Base-by-base conservation (phyloP, 2,797 vertebrate species). In the Enteromius trimaculatus region DNA sequence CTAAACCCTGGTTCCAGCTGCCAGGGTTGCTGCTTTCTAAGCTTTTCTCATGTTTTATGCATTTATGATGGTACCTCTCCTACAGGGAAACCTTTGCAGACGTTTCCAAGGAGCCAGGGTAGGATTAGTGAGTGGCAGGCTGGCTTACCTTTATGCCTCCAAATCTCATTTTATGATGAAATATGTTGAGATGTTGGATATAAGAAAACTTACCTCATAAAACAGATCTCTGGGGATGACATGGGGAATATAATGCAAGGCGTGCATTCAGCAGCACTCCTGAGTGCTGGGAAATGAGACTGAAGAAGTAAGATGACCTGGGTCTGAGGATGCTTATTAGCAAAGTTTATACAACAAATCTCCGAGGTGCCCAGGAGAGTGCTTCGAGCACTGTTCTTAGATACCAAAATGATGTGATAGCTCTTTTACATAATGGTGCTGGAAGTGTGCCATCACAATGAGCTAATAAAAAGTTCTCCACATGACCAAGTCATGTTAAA, bases 81-180 rank as follows among this genome's bases (percentile, higher is more conserved):
- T 51, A 85, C 84, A 76, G 85, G 80, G 84, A 66, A 29, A 71
- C 76, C 83, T 16, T 44, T 70, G 79, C 84, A 78, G 81, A 70
- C 72, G 80, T 58, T 75, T 51, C 85, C 71, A 78, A 74, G 51
- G 21, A 58, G 70, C 71, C 82, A 79, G 77, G 64, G 79, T 23
- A 51, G 78, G 85, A 86, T 86, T 84, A 84, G 44, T 16, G 26
- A 70, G 71, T 64, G 69, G 74, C 82, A 49, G 44, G 55, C 77
- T 78, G 84, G 80, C 80, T 84, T 87, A 82, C 81, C 70, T 85
- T 81, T 83, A 34, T 55, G 29, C 34, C 74, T 74, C 23, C 60
- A 13, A 85, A 80, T 85, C 62, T 89, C 81, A 83, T 88, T 83
- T 85, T 80, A 81, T 72, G 71, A 88, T 71, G 71, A 86, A 86